Conservation (phyloP, 2,888 invertebrate species). For the Globia sparganii region DNA sequence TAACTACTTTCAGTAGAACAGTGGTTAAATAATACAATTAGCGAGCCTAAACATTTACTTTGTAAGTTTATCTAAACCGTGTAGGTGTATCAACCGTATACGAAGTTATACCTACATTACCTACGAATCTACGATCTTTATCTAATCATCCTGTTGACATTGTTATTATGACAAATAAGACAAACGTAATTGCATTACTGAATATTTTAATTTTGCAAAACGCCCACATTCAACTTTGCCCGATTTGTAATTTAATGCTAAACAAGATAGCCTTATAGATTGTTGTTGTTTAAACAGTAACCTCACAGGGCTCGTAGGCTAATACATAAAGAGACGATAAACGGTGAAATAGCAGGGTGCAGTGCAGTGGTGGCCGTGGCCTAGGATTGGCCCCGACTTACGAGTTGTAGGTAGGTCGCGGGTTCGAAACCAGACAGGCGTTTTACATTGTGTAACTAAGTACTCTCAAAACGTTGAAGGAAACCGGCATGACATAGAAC, state of each 20-base stretch:
- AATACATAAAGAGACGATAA: not conserved
- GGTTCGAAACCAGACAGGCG: not conserved
- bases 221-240: not conserved
- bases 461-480: not conserved
- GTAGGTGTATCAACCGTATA: slow-evolving; percentile 18
- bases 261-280: slow-evolving; percentile 49
- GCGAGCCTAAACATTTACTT: not conserved
- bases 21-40: slow-evolving; percentile 18
- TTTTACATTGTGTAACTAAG: not conserved
- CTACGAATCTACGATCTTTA: not conserved
- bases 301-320: no score
- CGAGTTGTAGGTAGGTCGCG: not conserved
- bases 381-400: not conserved
- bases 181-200: not conserved
- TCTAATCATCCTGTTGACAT: not conserved
- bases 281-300: no score
- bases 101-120: not conserved
- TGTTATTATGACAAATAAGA: slow-evolving; percentile 5
- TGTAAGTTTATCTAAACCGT: not conserved
- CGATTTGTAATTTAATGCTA: slow-evolving; percentile 15
- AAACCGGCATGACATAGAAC: not conserved
- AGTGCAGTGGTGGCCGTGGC: not conserved
- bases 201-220: slow-evolving; percentile 25
- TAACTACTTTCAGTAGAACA: not conserved
- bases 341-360: not conserved